Evolutionary conservation across 1,140 invertebrate species (phyloP), one percentile per base, ranked within the genome.

Genomic region (Tetramorium alpestre): DNA sequence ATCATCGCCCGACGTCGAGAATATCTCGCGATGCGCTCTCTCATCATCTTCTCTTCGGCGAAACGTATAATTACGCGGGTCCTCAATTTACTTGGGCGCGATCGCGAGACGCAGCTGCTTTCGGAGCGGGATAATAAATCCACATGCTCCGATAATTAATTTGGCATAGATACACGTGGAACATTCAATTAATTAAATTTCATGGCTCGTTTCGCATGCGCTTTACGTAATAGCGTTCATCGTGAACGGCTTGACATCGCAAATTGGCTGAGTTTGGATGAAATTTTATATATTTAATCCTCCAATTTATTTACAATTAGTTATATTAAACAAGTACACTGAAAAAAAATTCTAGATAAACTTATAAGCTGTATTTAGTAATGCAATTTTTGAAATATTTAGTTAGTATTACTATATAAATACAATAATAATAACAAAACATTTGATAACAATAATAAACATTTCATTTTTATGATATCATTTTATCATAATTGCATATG

Each of bases 171-270:
- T 13, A 22, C 41, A 49, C 56, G 73, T 77, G 77, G n/a, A 56
- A 56, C 62, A 56, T 81, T 81, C 18, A 81, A 81, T 81, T 81
- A 69, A 81, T 81, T 81, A 54, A 28, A 81, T 69, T 69, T 56
- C 22, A 54, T 41, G 18, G 44, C 44, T 22, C n/a, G 58, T 33
- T 47, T 25, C 47, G 11, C 10, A 41, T 58, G 25, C n/a, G 28
- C 13, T 64, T 64, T 78, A n/a, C 13, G 64, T n/a, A 67, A 44
- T 1, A 5, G 33, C 13, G 47, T 7, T 16, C 13, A 18, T 41
- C 28, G 51, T 22, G 47, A 33, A 54, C 18, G 18, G 10, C 33
- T 33, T 33, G 33, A 33, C 3, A 33, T 33, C 33, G 3, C 33
- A 33, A 33, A 33, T 33, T 3, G 5, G 10, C 25, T 2, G 1